Base-by-base conservation (phyloP, 2,888 invertebrate genomes). In the Thereva unica region DNA sequence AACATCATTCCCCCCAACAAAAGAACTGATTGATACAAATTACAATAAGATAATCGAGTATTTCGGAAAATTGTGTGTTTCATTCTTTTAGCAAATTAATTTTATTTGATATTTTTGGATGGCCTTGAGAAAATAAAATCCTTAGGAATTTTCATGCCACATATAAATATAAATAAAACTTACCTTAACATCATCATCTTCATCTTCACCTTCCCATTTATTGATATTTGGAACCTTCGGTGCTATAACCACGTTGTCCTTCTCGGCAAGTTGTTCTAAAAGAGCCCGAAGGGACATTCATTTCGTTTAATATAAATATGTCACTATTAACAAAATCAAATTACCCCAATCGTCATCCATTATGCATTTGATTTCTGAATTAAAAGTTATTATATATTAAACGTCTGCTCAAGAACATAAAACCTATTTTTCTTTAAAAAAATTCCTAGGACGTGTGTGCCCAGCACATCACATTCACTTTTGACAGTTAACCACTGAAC, bases 121-220 rank as follows among this genome's bases (percentile, higher is more conserved):
- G 23, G 23, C 23, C 23, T 23, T 23, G 23, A n/a, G n/a, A 23
- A 23, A 23, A 23, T 23, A 23, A 23, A 23, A 23, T 23, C 23
- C 23, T 23, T 23, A 23, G 23, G 2, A 23, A 23, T 23, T 23
- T 23, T 2, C 23, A 23, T 2, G 23, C 23, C 23, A 23, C 23
- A 1, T 23, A 2, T 2, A 23, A 23, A 23, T 23, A 23, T 34
- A 12, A 45, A n/a, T 4, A 57, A 23, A 3, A 12, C 4, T 70
- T 72, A 92, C 92, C 88, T 92, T 92, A 74, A 93, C 91, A 73
- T 88, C 88, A 64, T 93, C 92, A 67, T 93, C 93, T 77, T 91
- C 92, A 80, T 93, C 93, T 78, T 93, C 93, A 75, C 92, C 93
- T 80, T 90, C 92, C 93, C 93, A 93, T 85, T 87, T 92, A 83